Conservation (phyloP, 2,797 vertebrate species). For the Phaenicophaeus curvirostris region DNA sequence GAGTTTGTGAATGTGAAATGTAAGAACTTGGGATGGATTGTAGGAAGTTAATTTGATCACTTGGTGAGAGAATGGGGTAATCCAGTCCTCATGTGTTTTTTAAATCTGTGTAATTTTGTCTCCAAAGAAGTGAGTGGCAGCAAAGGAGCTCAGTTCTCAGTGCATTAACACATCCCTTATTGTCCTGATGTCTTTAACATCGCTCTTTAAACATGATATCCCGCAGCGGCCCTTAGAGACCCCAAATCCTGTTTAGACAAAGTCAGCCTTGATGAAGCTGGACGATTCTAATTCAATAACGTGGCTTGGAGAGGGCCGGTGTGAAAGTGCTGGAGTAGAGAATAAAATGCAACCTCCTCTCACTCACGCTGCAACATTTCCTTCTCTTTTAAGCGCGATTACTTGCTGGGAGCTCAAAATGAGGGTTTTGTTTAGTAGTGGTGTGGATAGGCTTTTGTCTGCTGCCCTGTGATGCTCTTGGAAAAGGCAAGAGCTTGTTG, state of each 20-base stretch:
- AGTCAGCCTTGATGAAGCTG: background rate
- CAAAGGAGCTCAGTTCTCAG: background rate
- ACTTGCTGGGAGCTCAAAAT: background rate
- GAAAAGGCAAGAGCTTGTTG: background rate
- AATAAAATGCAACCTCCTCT: background rate
- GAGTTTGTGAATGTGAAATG: background rate
- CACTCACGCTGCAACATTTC: rapidly evolving
- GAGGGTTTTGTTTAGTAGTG: background rate
- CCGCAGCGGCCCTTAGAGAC: background rate
- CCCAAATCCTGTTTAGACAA: background rate
- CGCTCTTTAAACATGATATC: constrained; percentile 20
- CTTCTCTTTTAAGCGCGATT: background rate
- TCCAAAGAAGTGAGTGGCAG: background rate
- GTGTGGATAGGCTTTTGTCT: background rate
- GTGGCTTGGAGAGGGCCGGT: background rate
- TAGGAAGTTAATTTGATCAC: constrained; percentile 30
- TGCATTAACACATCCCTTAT: background rate
- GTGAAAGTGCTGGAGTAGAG: background rate
- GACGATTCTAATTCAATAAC: background rate
- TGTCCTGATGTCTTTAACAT: background rate
- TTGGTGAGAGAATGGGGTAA: background rate
- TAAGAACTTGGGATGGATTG: background rate
- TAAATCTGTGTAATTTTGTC: background rate
- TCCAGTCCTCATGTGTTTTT: constrained; percentile 7
- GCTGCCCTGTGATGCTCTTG: background rate